phyloP scores from a whole-genome alignment of 2,797 vertebrate genomes.

The Coregonus sp. region DNA sequence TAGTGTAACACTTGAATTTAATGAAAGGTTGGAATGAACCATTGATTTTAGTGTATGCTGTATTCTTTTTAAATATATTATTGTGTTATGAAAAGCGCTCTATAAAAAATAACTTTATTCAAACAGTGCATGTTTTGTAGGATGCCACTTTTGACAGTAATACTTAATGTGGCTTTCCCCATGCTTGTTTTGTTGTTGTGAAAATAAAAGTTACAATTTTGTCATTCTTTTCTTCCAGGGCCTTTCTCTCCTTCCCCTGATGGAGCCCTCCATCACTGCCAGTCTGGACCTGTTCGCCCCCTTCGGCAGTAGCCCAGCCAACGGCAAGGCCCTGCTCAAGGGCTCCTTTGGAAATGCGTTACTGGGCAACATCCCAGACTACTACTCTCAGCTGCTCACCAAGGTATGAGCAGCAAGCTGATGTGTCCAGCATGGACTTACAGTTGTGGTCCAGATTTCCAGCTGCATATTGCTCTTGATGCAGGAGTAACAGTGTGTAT shows the following conservation, averaged over 20 bases:
- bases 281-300: slow-evolving; percentile 95
- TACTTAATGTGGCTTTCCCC: too few relatives aligned
- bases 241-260: slow-evolving; percentile 91
- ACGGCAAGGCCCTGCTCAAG: slow-evolving; percentile 88
- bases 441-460: background rate
- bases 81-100: too few relatives aligned
- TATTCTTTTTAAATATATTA: too few relatives aligned
- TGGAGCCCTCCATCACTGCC: slow-evolving; percentile 92
- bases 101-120: too few relatives aligned
- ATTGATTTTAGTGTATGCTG: background rate
- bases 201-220: background rate
- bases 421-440: background rate
- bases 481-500: background rate
- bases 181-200: background rate
- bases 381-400: slow-evolving; percentile 95
- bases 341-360: slow-evolving; percentile 93
- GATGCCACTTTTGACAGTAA: too few relatives aligned
- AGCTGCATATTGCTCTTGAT: background rate
- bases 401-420: slow-evolving; percentile 78
- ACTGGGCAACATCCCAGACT: slow-evolving; percentile 92
- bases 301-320: slow-evolving; percentile 91
- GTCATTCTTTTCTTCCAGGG: slow-evolving; percentile 73
- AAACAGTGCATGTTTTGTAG: background rate
- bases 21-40: background rate
- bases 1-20: background rate